Evolutionary conservation across 2,888 invertebrate species (phyloP).

Genomic region (Drosophila parthenogenetica): DNA sequence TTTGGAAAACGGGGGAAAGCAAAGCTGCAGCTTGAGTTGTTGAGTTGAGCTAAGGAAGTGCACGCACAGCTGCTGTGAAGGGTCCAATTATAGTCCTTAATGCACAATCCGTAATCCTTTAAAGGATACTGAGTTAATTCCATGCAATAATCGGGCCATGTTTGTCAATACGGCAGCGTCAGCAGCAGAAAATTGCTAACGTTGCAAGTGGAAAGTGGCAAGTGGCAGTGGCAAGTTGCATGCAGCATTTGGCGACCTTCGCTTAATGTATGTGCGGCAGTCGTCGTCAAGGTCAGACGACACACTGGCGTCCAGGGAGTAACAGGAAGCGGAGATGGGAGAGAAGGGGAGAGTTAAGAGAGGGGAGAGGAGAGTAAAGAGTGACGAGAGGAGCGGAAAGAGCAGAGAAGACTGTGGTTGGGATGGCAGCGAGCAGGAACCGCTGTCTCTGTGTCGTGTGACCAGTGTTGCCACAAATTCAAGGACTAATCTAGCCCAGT

Average conservation of each 20-base stretch:
- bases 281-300: slow-evolving; percentile 23
- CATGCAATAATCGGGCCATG: slow-evolving; percentile 1
- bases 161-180: slow-evolving; percentile 4
- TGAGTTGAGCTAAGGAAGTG: slow-evolving; percentile 1
- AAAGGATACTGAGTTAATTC: slow-evolving; percentile 3
- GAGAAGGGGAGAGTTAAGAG: neutral
- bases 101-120: slow-evolving; percentile 6
- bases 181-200: slow-evolving; percentile 4
- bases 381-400: neutral
- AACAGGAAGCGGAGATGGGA: neutral
- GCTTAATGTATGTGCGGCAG: slow-evolving; percentile 39
- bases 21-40: neutral
- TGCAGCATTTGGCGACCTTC: slow-evolving; percentile 9
- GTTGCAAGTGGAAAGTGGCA: neutral
- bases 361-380: neutral
- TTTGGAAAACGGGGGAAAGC: neutral
- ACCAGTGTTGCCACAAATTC: neutral
- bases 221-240: slow-evolving; percentile 9
- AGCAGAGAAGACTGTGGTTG: slow-evolving; percentile 1
- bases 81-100: slow-evolving; percentile 9
- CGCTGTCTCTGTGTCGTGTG: neutral
- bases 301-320: slow-evolving; percentile 8
- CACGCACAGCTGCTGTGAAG: slow-evolving; percentile 7
- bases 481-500: neutral
- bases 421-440: neutral